These are phyloP conservation scores for Paraplagusia blochii DNA, from an alignment of 2,113 vertebrate species.

Conservation along the genomic window DNA sequence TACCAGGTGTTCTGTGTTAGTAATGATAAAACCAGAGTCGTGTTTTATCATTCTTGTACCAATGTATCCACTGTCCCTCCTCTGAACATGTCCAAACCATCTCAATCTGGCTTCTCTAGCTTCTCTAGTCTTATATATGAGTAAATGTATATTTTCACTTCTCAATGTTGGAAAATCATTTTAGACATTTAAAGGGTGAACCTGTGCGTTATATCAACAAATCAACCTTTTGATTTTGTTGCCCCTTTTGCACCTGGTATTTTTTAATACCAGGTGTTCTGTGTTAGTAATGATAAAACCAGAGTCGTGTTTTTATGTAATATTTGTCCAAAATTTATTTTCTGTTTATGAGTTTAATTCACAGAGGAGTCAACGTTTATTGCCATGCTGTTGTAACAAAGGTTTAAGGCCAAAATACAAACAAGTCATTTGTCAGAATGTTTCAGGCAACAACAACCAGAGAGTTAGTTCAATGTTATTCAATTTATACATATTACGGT, in stretches of 20 bases:
- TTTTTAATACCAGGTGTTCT: no score
- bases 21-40: not conserved
- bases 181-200: no score
- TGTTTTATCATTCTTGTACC: no score
- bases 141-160: no score
- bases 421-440: not conserved
- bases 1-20: not conserved
- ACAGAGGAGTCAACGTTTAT: conserved; percentile 6
- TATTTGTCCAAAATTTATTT: conserved; percentile 41
- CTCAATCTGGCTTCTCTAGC: no score
- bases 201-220: no score
- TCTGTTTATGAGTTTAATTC: conserved; percentile 24
- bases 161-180: no score
- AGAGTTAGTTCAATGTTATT: not conserved
- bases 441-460: conserved; percentile 11
- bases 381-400: not conserved
- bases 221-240: no score
- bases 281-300: not conserved
- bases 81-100: no score
- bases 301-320: conserved; percentile 1
- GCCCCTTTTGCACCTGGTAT: no score
- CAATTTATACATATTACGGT: not conserved
- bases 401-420: conserved; percentile 2
- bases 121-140: no score
- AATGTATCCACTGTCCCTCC: no score